phyloP scores from a whole-genome alignment of 2,113 vertebrate species.

The Rhea americana region DNA sequence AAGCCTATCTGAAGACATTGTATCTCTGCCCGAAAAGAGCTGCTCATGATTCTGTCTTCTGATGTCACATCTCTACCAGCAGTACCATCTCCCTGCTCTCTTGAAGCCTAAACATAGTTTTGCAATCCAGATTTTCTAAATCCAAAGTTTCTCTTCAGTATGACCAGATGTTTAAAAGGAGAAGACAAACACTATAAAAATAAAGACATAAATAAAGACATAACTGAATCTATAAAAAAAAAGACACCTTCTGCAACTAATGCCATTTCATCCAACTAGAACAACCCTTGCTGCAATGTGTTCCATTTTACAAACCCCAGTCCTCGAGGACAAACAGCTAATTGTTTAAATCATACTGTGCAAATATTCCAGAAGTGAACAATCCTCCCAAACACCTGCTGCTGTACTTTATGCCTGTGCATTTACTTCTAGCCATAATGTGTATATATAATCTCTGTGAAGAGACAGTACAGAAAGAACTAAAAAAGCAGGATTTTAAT shows the following conservation, averaged over 20 bases:
- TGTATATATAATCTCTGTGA: conserved; percentile 16
- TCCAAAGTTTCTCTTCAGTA: background rate
- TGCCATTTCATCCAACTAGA: background rate
- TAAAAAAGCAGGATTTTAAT: conserved; percentile 8
- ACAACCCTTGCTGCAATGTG: background rate
- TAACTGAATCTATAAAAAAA: background rate
- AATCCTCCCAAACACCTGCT: conserved; percentile 29
- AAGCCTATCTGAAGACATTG: background rate
- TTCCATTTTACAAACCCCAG: conserved; percentile 11
- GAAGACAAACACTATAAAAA: background rate
- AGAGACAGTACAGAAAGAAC: background rate
- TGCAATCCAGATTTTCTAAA: conserved; percentile 17
- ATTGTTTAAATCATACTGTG: conserved; percentile 37
- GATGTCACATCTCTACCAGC: background rate
- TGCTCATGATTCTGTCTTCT: background rate
- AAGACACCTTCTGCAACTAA: background rate
- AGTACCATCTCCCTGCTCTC: background rate
- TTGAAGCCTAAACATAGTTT: conserved; percentile 24
- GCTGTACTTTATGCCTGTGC: conserved; percentile 23
- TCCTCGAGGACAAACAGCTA: conserved; percentile 46
- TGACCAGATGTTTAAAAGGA: background rate
- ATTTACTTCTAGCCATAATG: conserved; percentile 53
- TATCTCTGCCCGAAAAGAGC: background rate
- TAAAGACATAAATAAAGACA: background rate
- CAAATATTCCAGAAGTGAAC: conserved; percentile 20